Conservation (phyloP, 2,888 invertebrate species). For the Papilio elwesi region DNA sequence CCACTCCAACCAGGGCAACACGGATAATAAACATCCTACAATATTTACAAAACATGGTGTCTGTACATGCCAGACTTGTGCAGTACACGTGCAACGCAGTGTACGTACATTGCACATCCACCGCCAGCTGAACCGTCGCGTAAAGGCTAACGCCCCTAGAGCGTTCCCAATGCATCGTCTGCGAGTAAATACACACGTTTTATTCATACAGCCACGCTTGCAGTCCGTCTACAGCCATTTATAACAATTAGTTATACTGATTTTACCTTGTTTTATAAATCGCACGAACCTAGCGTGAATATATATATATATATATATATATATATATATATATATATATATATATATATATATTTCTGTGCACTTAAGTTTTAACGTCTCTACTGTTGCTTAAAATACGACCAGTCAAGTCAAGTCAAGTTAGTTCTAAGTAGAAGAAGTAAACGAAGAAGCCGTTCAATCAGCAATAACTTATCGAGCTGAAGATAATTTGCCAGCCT, state of each 20-base stretch:
- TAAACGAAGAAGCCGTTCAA: no score
- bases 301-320: no score
- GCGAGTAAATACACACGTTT: background rate
- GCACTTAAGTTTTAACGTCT: no score
- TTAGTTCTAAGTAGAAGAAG: no score
- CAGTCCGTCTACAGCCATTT: background rate
- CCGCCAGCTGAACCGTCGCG: background rate
- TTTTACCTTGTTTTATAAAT: constrained; percentile 17
- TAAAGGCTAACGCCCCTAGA: constrained; percentile 14
- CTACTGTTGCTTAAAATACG: no score
- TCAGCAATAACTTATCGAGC: no score
- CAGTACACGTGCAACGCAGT: background rate
- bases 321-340: background rate
- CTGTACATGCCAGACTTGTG: background rate
- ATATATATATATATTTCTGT: background rate
- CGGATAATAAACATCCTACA: background rate
- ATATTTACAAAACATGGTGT: background rate
- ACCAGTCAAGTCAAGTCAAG: no score
- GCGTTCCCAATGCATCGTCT: constrained; percentile 4
- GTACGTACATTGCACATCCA: constrained; percentile 2
- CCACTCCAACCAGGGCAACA: no score
- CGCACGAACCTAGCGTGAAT: background rate
- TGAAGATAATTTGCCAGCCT: no score
- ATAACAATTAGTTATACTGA: constrained; percentile 9
- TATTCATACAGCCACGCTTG: constrained; percentile 6